Evolutionary conservation across 2,888 invertebrate genomes (phyloP).

Genomic region (Stenodema calcarata): DNA sequence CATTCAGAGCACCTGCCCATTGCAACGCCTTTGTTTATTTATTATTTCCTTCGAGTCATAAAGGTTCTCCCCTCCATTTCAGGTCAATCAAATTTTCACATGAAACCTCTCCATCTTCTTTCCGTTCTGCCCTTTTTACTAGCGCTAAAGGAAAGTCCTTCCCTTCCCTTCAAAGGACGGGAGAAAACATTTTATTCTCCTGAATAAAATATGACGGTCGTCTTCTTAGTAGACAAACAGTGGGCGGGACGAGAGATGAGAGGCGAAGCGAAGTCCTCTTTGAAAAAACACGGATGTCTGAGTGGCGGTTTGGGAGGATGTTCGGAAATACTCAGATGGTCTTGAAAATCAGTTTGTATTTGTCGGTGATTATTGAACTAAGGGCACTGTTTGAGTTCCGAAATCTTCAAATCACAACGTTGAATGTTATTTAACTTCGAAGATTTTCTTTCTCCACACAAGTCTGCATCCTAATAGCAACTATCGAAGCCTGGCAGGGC

Average conservation of each 20-base stretch:
- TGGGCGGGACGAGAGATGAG: neutral
- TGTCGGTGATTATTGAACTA: too few relatives aligned
- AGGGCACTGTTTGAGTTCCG: too few relatives aligned
- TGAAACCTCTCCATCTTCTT: neutral
- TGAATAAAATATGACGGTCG: constrained; percentile 44
- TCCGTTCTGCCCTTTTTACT: neutral
- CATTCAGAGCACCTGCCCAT: neutral
- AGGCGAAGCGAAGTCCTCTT: neutral
- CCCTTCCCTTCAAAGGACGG: constrained; percentile 7
- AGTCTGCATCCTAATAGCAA: too few relatives aligned
- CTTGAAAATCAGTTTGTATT: too few relatives aligned
- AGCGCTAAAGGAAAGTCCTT: neutral
- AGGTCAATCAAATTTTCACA: constrained; percentile 32
- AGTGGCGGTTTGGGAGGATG: neutral
- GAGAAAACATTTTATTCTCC: constrained; percentile 42
- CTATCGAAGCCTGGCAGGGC: too few relatives aligned
- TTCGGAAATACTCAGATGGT: neutral
- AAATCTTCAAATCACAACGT: too few relatives aligned
- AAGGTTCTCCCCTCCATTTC: neutral
- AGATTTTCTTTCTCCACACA: too few relatives aligned
- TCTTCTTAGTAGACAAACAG: constrained; percentile 21
- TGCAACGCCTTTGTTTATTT: neutral
- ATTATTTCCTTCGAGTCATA: neutral
- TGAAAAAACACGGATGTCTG: neutral
- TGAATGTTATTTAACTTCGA: too few relatives aligned